phyloP scores from a whole-genome alignment of 2,113 vertebrate genomes.

The Arothron firmamentum region DNA sequence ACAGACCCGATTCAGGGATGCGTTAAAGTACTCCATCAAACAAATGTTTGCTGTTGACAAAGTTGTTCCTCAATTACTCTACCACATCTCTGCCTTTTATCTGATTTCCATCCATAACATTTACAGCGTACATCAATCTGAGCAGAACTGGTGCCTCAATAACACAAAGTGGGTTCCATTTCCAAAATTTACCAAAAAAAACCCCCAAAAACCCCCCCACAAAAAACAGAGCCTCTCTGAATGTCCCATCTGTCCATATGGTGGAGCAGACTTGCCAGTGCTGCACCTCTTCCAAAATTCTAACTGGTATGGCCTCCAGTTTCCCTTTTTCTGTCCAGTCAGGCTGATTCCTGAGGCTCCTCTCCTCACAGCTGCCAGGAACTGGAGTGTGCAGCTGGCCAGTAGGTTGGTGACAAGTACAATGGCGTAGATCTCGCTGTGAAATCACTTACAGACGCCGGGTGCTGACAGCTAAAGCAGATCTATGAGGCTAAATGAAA shows the following conservation, averaged over 20 bases:
- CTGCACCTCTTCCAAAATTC: constrained; percentile 7
- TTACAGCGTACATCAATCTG: too few species aligned
- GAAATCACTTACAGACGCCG: constrained; percentile 29
- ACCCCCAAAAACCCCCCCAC: too few species aligned
- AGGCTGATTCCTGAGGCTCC: constrained; percentile 21
- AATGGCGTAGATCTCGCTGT: constrained; percentile 34
- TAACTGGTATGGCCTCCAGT: constrained; percentile 27
- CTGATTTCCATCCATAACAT: constrained; percentile 11
- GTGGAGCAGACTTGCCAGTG: constrained; percentile 3
- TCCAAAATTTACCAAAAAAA: constrained; percentile 9
- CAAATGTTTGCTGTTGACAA: constrained; percentile 12
- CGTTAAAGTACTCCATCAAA: constrained; percentile 32
- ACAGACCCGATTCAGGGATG: constrained; percentile 1
- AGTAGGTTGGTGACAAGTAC: constrained; percentile 43
- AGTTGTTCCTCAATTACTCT: background rate
- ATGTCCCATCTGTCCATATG: constrained; percentile 41
- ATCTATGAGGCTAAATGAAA: background rate
- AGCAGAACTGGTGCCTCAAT: background rate
- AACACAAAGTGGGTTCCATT: background rate
- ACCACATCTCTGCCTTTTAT: background rate
- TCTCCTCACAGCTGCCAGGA: constrained; percentile 24
- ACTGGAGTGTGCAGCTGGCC: constrained; percentile 46
- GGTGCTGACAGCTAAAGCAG: background rate
- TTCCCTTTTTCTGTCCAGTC: constrained; percentile 21
- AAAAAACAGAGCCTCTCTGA: background rate